These are phyloP conservation scores for Ptycholaimellus sp. DNA, from an alignment of 2,888 invertebrate species.

Conservation along the genomic window DNA sequence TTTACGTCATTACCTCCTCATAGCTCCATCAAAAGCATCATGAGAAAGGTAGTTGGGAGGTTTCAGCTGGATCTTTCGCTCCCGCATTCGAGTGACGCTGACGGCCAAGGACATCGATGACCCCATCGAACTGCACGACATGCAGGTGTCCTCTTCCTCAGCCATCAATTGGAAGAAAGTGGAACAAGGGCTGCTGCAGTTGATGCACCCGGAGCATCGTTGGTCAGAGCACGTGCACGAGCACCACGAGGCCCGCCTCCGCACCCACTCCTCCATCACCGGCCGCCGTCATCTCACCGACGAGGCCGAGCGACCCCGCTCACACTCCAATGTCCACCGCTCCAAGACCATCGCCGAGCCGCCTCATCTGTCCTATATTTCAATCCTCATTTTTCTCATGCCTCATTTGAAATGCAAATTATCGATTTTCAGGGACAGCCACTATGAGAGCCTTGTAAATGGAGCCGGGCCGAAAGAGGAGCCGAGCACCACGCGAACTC, in stretches of 20 bases:
- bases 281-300: too few relatives aligned
- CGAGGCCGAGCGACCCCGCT: too few relatives aligned
- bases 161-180: background rate
- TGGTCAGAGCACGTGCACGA: slow-evolving; percentile 28
- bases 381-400: too few relatives aligned
- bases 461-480: too few relatives aligned
- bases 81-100: slow-evolving; percentile 62
- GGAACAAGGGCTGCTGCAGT: slow-evolving; percentile 5
- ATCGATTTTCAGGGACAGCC: too few relatives aligned
- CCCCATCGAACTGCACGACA: slow-evolving; percentile 48
- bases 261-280: too few relatives aligned
- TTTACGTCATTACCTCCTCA: slow-evolving; percentile 38
- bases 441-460: too few relatives aligned
- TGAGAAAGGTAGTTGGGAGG: background rate
- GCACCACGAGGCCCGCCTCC: slow-evolving; percentile 9
- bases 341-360: too few relatives aligned
- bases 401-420: too few relatives aligned
- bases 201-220: slow-evolving; percentile 34
- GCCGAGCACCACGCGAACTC: background rate
- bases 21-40: background rate
- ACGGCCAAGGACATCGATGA: slow-evolving; percentile 42
- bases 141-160: slow-evolving; percentile 26
- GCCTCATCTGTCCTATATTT: too few relatives aligned
- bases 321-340: too few relatives aligned
- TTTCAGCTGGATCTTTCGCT: slow-evolving; percentile 53